Base-by-base conservation (phyloP, 1,140 invertebrate genomes). In the Helicoverpa zea region DNA sequence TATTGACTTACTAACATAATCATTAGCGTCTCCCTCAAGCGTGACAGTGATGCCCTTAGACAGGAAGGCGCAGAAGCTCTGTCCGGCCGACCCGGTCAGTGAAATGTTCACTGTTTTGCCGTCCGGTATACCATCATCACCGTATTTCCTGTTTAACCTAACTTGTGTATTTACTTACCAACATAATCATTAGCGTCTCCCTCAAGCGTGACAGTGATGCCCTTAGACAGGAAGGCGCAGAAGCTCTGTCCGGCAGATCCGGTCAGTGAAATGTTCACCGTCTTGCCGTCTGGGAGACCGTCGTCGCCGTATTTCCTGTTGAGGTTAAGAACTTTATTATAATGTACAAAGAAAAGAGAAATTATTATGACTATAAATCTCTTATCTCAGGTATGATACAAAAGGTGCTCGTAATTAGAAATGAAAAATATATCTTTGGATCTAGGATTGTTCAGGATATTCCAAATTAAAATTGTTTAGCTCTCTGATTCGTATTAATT, bases 171-270 rank as follows among this genome's bases (percentile, higher is more conserved):
- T 16, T 30, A 90, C 91, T 88, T 84, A 95, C 98, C 99, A 80
- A 99, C 99, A 95, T 99, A 99, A 95, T 99, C 99, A 94, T 99
- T 99, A 64, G 99, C 98, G 95, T 99, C 99, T 72, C 99, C 99
- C 95, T 99, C 99, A 3, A 99, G 96, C 12, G 97, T 98, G 1
- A 99, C 97, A 83, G 97, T 97, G 79, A 99, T 96, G 47, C 99
- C 99, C 81, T 97, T 97, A 0, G 98, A 97, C 81, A 99, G 95
- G 95, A 99, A 99, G n/a, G 99, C 99, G 94, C 99, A 99, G 95
- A 99, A 99, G 91, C 98, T 99, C 95, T 99, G 99, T 47, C 99
- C 99, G 35, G 99, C 99, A n/a, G 98, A 99, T 10, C 99, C 99
- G 81, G 95, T 97, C 49, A 99, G 94, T 66, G 96, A 96, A 54